A percentile compares a stretch with the other conserved stretches of the same genome.
Evolutionary conservation across 2,797 vertebrate genomes (phyloP).

Genomic region (Discoglossus pictus): DNA sequence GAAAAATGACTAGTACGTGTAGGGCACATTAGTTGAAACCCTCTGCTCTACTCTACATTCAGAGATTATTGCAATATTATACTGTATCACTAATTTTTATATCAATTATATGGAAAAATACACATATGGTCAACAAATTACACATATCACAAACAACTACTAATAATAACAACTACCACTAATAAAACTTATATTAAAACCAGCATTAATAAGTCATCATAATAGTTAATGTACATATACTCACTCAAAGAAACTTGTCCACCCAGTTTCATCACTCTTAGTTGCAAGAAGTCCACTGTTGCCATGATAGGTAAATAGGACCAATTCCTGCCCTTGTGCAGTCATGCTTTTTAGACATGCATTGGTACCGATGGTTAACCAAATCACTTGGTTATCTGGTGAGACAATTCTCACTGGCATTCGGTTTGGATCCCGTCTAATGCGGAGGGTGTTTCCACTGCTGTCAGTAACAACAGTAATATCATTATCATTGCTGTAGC

Average conservation of each 20-base stretch:
- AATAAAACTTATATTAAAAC: too few species aligned
- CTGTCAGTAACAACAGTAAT: conserved; percentile 90
- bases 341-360: conserved; percentile 91
- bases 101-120: too few species aligned
- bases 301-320: conserved; percentile 94
- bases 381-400: conserved; percentile 96
- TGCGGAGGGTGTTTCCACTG: conserved; percentile 90
- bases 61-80: too few species aligned
- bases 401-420: conserved; percentile 93
- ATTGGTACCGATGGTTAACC: conserved; percentile 92
- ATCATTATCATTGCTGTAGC: conserved; percentile 94
- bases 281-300: conserved; percentile 94
- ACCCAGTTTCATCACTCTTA: conserved; percentile 94
- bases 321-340: conserved; percentile 89
- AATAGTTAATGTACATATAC: too few species aligned
- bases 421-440: conserved; percentile 88
- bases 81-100: too few species aligned
- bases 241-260: conserved; percentile 98
- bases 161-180: too few species aligned
- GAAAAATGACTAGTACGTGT: too few species aligned
- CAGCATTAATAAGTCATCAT: too few species aligned
- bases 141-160: too few species aligned
- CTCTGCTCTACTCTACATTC: too few species aligned
- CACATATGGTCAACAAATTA: too few species aligned
- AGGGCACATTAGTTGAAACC: too few species aligned